Conservation (phyloP, 2,888 invertebrate species). For the Patella pellucida region DNA sequence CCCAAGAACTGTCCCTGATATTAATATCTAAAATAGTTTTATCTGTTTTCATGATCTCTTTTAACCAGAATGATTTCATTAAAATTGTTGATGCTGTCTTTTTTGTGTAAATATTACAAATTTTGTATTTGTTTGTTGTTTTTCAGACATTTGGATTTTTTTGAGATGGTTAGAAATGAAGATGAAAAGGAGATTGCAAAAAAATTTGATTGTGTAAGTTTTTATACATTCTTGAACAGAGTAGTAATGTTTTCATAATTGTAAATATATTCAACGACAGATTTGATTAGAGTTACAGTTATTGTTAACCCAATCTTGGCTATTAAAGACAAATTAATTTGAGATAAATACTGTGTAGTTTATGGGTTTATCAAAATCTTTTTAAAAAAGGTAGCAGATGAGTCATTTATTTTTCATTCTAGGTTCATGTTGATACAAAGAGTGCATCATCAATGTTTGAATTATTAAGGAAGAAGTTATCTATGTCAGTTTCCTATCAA, state of each 20-base stretch:
- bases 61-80: too few species aligned
- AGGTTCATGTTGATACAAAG: slow-evolving; percentile 92
- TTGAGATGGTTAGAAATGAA: slow-evolving; percentile 97
- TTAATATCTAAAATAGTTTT: too few species aligned
- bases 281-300: too few species aligned
- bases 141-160: slow-evolving; percentile 93
- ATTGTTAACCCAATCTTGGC: too few species aligned
- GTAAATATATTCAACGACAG: too few species aligned
- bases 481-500: slow-evolving; percentile 92
- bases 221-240: background rate
- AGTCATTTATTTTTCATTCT: slow-evolving; percentile 32
- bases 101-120: background rate
- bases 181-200: slow-evolving; percentile 94
- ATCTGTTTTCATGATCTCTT: too few species aligned
- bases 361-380: too few species aligned
- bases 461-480: slow-evolving; percentile 86
- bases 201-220: slow-evolving; percentile 82
- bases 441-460: slow-evolving; percentile 95
- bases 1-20: too few species aligned
- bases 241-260: too few species aligned
- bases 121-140: background rate
- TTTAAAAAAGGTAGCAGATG: background rate
- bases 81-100: slow-evolving; percentile 74
- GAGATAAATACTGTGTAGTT: too few species aligned
- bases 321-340: too few species aligned